Conservation (phyloP, 2,113 vertebrate species). For the Corydoras sp. region DNA sequence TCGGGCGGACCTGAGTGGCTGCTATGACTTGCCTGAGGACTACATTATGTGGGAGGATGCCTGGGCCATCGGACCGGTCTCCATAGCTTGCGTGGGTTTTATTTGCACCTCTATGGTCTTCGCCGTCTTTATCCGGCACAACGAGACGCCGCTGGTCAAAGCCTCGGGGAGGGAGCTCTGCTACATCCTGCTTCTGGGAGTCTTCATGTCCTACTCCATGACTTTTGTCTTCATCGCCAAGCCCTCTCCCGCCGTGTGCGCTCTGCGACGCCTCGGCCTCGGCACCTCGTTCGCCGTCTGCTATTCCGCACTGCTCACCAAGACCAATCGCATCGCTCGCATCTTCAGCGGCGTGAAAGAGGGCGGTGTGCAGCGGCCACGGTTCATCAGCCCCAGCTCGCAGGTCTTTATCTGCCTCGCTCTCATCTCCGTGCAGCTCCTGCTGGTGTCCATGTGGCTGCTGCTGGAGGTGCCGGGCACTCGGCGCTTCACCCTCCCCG, state of each 20-base stretch:
- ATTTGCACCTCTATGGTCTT: conserved; percentile 85
- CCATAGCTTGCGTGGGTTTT: conserved; percentile 90
- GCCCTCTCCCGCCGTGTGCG: conserved; percentile 88
- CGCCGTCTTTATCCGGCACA: conserved; percentile 88
- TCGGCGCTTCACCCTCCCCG: conserved; percentile 81
- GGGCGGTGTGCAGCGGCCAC: conserved; percentile 79
- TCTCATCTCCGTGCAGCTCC: conserved; percentile 89
- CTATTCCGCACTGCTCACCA: conserved; percentile 94
- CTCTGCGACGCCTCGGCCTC: conserved; percentile 84
- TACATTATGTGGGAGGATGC: conserved; percentile 98
- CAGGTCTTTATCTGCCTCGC: conserved; percentile 97
- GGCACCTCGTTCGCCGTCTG: conserved; percentile 95
- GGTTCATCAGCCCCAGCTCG: conserved; percentile 95
- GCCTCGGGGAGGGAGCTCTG: conserved; percentile 94
- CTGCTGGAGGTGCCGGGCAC: conserved; percentile 91
- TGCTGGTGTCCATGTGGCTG: conserved; percentile 90
- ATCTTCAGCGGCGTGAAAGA: conserved; percentile 95
- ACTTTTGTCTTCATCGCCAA: conserved; percentile 98
- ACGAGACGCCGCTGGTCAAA: conserved; percentile 91
- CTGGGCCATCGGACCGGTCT: conserved; percentile 96
- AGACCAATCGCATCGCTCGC: conserved; percentile 96
- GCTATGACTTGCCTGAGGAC: conserved; percentile 92
- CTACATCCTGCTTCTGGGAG: conserved; percentile 90
- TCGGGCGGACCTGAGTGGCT: conserved; percentile 78
- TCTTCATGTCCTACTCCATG: conserved; percentile 93